Base-by-base conservation (phyloP, 1,140 invertebrate genomes). In the Drosophila kikkawai region DNA sequence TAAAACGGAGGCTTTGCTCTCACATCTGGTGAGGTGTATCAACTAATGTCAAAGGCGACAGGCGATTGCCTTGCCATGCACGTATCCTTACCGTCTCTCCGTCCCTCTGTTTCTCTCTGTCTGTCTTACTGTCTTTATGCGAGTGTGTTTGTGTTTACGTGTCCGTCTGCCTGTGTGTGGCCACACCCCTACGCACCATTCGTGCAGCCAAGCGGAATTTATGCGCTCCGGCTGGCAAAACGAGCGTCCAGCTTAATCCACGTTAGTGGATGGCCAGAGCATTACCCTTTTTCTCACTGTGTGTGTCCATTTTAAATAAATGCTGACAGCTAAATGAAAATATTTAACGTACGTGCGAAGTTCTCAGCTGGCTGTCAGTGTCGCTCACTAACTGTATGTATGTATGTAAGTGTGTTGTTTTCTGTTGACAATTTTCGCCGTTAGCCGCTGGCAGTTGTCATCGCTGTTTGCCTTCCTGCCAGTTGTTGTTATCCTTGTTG, bases 281-380 rank as follows among this genome's bases (percentile, higher is more conserved):
- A 34, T 61, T 47, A 47, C 59, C 53, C 73, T 56, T 47, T 75
- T 41, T 22, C 22, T 44, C 29, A 15, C 12, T 44, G 29, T 22
- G 39, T 42, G 56, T 64, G 83, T 84, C 61, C 77, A 75, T 88
- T 87, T 88, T 84, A 80, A 87, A 88, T 83, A 83, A 87, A 78
- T 80, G 80, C 80, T 84, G 83, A 88, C 83, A 83, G 80, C 73
- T 74, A 87, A 87, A 88, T 88, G 80, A 83, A 87, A 88, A 87
- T 87, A 87, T 88, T 87, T 88, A 70, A 78, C 66, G 84, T 87
- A 87, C 79, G 83, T 87, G 79, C 59, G 65, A 71, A 75, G 57
- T 79, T 59, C 61, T 82, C 70, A 47, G 47, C 61, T 55, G 50
- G 68, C 55, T 67, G 60, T 64, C 83, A 87, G 7, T n/a, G 45